phyloP scores from a whole-genome alignment of 2,113 vertebrate species.

The Uria aalge region DNA sequence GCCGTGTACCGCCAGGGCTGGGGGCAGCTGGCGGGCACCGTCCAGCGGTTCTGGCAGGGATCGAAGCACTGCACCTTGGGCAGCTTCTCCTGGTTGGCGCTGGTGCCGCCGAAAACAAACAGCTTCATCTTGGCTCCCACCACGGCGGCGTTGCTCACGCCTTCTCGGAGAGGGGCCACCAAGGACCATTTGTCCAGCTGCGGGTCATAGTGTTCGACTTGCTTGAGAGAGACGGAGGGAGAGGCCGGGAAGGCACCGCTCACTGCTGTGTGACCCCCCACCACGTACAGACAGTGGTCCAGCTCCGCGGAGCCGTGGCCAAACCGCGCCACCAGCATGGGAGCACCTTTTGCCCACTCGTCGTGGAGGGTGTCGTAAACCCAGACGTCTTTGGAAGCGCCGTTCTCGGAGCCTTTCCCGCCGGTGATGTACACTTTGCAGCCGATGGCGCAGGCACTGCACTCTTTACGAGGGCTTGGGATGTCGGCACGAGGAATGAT shows the following conservation, averaged over 20 bases:
- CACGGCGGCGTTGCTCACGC: conserved; percentile 80
- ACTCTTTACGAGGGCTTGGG: conserved; percentile 83
- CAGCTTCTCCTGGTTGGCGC: conserved; percentile 82
- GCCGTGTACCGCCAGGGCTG: conserved; percentile 85
- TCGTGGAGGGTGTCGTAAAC: conserved; percentile 83
- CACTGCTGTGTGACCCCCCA: conserved; percentile 79
- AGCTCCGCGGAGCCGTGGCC: conserved; percentile 82
- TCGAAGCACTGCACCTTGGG: conserved; percentile 85
- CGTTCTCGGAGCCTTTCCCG: conserved; percentile 79
- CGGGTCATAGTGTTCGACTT: conserved; percentile 83
- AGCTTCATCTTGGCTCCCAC: conserved; percentile 83
- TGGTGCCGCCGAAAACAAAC: conserved; percentile 83
- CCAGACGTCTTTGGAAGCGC: conserved; percentile 82
- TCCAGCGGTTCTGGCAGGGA: conserved; percentile 82
- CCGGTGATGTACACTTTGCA: conserved; percentile 84
- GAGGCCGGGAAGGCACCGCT: conserved; percentile 80
- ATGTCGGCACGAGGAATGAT: conserved; percentile 84
- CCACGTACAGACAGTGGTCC: conserved; percentile 81
- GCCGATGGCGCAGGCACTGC: conserved; percentile 82
- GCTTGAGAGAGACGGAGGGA: conserved; percentile 81
- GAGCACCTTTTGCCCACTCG: conserved; percentile 83
- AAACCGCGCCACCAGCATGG: conserved; percentile 83
- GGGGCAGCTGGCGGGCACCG: conserved; percentile 78
- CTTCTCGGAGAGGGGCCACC: conserved; percentile 83
- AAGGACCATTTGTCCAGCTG: conserved; percentile 83